Evolutionary conservation across 2,113 vertebrate species (phyloP).

Genomic region (Oryzias curvinotus): DNA sequence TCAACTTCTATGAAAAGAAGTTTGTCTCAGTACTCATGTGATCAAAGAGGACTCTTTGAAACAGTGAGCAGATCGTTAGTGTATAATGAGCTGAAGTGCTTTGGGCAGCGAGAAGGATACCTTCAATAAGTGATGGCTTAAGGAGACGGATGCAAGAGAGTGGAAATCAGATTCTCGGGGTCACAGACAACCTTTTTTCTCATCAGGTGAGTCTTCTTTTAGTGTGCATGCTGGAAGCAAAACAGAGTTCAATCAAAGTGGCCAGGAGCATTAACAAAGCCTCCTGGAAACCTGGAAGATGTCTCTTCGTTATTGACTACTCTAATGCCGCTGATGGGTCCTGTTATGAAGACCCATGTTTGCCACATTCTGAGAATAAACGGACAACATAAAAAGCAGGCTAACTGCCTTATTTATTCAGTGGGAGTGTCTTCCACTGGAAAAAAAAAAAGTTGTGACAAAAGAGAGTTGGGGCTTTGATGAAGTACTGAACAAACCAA

Average conservation of each 20-base stretch:
- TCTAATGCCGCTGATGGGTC: conserved; percentile 30
- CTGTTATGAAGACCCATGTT: conserved; percentile 43
- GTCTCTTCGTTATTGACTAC: conserved; percentile 39
- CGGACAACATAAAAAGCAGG: conserved; percentile 46
- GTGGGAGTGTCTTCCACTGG: conserved; percentile 40
- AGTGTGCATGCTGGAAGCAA: conserved; percentile 58
- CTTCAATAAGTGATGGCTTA: conserved; percentile 57
- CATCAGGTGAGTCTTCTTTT: conserved; percentile 67
- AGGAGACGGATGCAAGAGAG: conserved; percentile 46
- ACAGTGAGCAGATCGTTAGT: conserved; percentile 51
- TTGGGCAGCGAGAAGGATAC: conserved; percentile 56
- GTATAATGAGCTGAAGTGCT: conserved; percentile 62
- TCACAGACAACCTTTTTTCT: conserved; percentile 60
- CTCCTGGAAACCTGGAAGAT: conserved; percentile 31
- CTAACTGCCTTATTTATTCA: neutral
- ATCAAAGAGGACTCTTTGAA: conserved; percentile 59
- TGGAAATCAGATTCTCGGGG: conserved; percentile 54
- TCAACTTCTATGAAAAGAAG: conserved; percentile 31
- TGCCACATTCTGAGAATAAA: conserved; percentile 32
- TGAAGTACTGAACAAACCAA: conserved; percentile 42
- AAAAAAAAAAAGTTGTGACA: conserved; percentile 34
- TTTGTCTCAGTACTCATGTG: conserved; percentile 42
- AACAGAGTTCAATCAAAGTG: conserved; percentile 48
- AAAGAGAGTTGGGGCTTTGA: conserved; percentile 40
- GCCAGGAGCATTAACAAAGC: conserved; percentile 60